phyloP scores from a whole-genome alignment of 92 coral and sea anemone species.

The Umimayanthus kanabou region DNA sequence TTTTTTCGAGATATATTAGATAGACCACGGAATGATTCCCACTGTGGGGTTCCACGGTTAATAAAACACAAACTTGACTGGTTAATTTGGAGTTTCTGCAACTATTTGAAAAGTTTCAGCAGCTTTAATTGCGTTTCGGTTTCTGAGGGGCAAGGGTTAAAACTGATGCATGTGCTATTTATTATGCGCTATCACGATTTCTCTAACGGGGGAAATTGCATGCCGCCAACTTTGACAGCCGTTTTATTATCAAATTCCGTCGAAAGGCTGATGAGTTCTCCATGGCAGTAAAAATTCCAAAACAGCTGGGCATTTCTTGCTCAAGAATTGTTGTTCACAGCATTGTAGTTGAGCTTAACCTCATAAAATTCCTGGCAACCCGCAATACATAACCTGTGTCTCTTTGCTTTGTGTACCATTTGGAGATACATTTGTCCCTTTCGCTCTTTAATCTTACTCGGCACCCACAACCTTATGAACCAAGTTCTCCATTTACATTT shows the following conservation, averaged over 20 bases:
- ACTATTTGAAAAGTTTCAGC: background rate
- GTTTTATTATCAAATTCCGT: slow-evolving; percentile 18
- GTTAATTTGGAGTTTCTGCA: background rate
- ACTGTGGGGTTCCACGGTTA: background rate
- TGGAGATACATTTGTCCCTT: background rate
- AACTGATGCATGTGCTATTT: background rate
- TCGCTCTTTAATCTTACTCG: slow-evolving; percentile 9
- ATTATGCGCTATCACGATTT: slow-evolving; percentile 22
- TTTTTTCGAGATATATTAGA: background rate
- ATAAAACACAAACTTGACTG: background rate
- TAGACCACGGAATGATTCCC: too few species aligned
- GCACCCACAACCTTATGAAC: slow-evolving; percentile 19
- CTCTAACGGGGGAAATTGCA: slow-evolving; percentile 14
- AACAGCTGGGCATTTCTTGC: background rate
- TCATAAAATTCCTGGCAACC: too few species aligned
- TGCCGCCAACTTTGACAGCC: slow-evolving; percentile 18
- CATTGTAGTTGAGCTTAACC: too few species aligned
- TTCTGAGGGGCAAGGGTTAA: background rate
- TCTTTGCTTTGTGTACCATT: background rate
- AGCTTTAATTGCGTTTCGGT: background rate
- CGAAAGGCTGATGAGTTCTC: slow-evolving; percentile 29
- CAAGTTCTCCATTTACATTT: slow-evolving; percentile 20
- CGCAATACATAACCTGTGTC: background rate
- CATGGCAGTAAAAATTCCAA: background rate
- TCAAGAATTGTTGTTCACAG: background rate